Conservation (phyloP, 2,888 invertebrate species). For the Macropis europaea region DNA sequence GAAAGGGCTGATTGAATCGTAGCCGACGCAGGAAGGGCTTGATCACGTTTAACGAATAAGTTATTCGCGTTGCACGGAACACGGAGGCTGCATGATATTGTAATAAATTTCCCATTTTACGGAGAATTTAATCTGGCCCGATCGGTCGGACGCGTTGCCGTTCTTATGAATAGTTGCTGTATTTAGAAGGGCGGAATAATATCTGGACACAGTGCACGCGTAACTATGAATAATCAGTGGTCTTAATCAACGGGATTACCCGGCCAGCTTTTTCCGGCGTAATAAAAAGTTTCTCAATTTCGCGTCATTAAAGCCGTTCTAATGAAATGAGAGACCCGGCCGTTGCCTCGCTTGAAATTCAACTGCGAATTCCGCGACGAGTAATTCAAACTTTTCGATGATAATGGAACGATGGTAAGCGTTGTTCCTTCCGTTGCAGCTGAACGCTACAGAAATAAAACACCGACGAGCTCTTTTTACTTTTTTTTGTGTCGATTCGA, state of each 20-base stretch:
- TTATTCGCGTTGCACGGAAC: slow-evolving; percentile 32
- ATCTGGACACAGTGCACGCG: slow-evolving; percentile 20
- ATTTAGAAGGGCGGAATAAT: slow-evolving; percentile 48
- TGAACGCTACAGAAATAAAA: too few species aligned
- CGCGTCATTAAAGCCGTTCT: slow-evolving; percentile 51
- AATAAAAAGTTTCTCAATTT: slow-evolving; percentile 60
- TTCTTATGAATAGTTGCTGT: slow-evolving; percentile 51
- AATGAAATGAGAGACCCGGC: slow-evolving; percentile 39
- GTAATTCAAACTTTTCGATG: slow-evolving; percentile 1
- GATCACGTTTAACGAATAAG: slow-evolving; percentile 50
- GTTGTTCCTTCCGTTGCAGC: too few species aligned
- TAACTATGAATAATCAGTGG: slow-evolving; percentile 58
- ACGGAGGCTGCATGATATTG: slow-evolving; percentile 33
- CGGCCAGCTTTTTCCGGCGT: slow-evolving; percentile 26
- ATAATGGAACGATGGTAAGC: neutral
- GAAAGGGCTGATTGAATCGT: slow-evolving; percentile 33
- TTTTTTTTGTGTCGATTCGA: neutral
- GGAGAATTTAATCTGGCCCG: slow-evolving; percentile 54
- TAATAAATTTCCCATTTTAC: slow-evolving; percentile 48
- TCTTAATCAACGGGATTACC: slow-evolving; percentile 60
- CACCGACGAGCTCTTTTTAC: neutral
- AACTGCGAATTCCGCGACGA: neutral
- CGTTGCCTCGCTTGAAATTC: slow-evolving; percentile 1
- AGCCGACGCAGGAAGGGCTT: slow-evolving; percentile 25
- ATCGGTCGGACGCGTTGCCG: slow-evolving; percentile 42